Base-by-base conservation (phyloP, 2,797 vertebrate species). In the Channallabes apus region DNA sequence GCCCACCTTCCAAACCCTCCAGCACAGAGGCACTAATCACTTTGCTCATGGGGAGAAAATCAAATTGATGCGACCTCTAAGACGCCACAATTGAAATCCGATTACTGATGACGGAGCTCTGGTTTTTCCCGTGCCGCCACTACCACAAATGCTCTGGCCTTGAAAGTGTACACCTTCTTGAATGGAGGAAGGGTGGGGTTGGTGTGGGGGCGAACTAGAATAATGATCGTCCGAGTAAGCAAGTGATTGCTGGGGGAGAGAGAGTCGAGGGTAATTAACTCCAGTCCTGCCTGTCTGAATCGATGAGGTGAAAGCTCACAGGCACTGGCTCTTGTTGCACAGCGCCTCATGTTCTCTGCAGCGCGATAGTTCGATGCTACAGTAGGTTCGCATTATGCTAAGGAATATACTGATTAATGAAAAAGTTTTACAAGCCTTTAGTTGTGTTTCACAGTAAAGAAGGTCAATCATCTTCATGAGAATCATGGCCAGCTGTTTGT, bases 201-300 rank as follows among this genome's bases (percentile, higher is more conserved):
- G 79, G 41, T 2, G 41, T 58, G 69, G 62, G 59, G 68, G 73
- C 54, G 46, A 77, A 65, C 78, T 51, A 85, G 51, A 82, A 76
- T 78, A 61, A 85, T 82, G 87, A 84, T 87, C 69, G 20, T 32
- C 61, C 59, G 15, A 41, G 77, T 56, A 73, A 85, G 80, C 85
- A 88, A 84, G 89, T 64, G 83, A 88, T 85, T 84, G 82, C 87
- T 82, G 67, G 87, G 90, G 84, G 85, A 86, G 89, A 92, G 90
- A 92, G 90, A 91, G 92, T 91, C 93, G 90, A 91, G 89, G 90
- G 91, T 94, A 94, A 94, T 94, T 92, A 94, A 90, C 92, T 94
- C 93, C 94, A 94, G 92, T 91, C 92, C 89, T 92, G 88, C 91
- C 90, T 92, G 93, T 94, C 93, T 93, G 90, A 94, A 93, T 94